These are phyloP conservation scores for Lepidurus apus DNA, from an alignment of 1,140 invertebrate species.

Conservation along the genomic window DNA sequence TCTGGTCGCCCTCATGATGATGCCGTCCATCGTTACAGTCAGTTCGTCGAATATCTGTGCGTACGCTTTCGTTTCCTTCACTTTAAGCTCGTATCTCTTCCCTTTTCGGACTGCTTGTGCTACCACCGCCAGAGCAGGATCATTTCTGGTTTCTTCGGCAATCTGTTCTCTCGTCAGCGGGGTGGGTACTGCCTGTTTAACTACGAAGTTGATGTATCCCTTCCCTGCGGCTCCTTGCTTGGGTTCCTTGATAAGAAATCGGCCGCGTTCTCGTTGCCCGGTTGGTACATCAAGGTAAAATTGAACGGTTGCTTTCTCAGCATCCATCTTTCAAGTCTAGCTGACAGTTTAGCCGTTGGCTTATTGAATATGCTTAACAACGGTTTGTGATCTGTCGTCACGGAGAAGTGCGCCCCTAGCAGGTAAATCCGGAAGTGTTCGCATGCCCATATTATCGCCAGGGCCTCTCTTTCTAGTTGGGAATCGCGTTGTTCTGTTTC, in stretches of 20 bases:
- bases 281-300: neutral
- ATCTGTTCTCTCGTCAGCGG: neutral
- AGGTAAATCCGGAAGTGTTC: slow-evolving; percentile 39
- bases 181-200: slow-evolving; percentile 43
- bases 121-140: neutral
- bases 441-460: slow-evolving; percentile 41
- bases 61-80: no score
- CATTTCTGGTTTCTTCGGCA: neutral
- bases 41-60: neutral
- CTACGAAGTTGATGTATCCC: neutral
- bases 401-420: neutral
- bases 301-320: neutral
- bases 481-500: slow-evolving; percentile 40
- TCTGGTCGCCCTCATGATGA: neutral
- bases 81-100: no score
- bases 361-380: slow-evolving; percentile 41
- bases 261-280: neutral
- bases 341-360: neutral
- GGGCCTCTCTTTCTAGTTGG: slow-evolving; percentile 42
- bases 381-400: slow-evolving; percentile 48
- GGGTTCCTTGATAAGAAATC: neutral
- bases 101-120: neutral
- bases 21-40: neutral
- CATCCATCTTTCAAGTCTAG: neutral
- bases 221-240: neutral